These are phyloP conservation scores for Heliornis fulica DNA, from an alignment of 2,113 vertebrate species.

Conservation along the genomic window DNA sequence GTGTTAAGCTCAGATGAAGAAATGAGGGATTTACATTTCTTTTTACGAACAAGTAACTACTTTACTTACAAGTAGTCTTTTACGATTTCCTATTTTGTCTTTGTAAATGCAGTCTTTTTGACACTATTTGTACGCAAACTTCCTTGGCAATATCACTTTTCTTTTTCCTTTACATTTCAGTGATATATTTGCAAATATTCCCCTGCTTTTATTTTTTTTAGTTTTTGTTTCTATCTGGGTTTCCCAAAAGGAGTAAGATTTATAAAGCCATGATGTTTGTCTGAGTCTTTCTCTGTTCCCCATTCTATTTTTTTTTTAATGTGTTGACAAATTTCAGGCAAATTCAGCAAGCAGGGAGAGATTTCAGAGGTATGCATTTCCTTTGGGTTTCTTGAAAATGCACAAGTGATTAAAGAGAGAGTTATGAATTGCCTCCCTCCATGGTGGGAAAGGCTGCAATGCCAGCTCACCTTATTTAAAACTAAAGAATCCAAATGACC, in stretches of 20 bases:
- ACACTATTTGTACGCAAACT: not conserved
- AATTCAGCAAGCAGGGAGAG: not conserved
- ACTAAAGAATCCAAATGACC: not conserved
- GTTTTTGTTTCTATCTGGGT: not conserved
- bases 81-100: not conserved
- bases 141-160: not conserved
- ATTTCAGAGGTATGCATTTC: not conserved
- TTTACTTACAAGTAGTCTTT: not conserved
- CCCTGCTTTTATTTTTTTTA: not conserved
- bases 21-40: not conserved
- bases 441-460: not conserved
- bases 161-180: not conserved
- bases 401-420: not conserved
- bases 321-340: not conserved
- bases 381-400: not conserved
- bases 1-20: not conserved
- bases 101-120: not conserved
- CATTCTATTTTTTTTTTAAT: not conserved
- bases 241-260: not conserved
- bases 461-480: not conserved
- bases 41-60: not conserved
- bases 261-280: not conserved
- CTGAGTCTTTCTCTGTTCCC: not conserved
- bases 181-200: not conserved
- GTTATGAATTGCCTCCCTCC: not conserved